A percentile compares a stretch with the other conserved stretches of the same genome.
These are phyloP conservation scores for Recurvirostra avosetta DNA, from an alignment of 2,113 vertebrate genomes.

Conservation along the genomic window DNA sequence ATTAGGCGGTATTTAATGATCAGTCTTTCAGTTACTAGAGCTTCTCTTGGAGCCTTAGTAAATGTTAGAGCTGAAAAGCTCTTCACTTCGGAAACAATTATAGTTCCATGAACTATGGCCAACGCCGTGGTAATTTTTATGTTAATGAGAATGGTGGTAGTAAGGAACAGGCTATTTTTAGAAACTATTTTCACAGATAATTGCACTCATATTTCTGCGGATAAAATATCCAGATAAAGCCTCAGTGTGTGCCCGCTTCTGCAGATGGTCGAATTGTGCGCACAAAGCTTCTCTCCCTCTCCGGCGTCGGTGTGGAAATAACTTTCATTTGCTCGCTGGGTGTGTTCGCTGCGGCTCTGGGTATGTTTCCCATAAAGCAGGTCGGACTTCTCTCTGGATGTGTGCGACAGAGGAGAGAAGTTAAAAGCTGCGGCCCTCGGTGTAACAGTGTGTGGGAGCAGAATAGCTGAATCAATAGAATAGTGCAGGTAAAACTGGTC, in stretches of 20 bases:
- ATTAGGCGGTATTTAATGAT: background rate
- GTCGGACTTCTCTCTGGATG: too few relatives aligned
- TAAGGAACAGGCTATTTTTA: conserved; percentile 1
- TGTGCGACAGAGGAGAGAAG: background rate
- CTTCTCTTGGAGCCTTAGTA: background rate
- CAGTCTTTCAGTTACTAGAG: background rate
- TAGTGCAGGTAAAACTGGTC: background rate
- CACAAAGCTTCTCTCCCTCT: background rate
- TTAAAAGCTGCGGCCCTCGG: background rate
- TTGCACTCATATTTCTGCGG: background rate
- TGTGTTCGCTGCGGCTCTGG: background rate
- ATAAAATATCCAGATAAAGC: background rate
- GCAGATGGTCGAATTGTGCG: background rate
- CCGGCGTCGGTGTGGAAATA: background rate
- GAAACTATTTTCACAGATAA: background rate
- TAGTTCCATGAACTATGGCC: background rate
- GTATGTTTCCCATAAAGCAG: background rate
- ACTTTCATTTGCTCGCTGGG: accelerated
- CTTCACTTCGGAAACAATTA: background rate
- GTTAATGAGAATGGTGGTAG: background rate
- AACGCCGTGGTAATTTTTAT: background rate
- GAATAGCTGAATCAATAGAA: background rate
- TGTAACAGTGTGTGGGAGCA: background rate
- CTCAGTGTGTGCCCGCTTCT: background rate
- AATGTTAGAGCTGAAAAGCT: background rate